Conservation (phyloP, 2,888 invertebrate species). For the Baccha elongata region DNA sequence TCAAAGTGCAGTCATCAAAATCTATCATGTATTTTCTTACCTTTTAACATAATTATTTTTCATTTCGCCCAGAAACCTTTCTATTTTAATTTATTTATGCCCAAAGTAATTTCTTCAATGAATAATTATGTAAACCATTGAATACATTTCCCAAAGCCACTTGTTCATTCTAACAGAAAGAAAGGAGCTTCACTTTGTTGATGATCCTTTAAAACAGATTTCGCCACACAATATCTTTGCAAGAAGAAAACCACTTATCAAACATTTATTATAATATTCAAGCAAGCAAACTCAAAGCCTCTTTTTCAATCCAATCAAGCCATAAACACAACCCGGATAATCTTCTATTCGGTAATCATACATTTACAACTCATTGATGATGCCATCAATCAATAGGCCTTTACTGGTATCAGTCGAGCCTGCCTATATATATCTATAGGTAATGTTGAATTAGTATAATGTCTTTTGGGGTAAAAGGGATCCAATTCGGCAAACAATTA, state of each 20-base stretch:
- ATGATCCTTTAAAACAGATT: conserved; percentile 22
- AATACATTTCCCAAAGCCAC: background rate
- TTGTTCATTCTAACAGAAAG: background rate
- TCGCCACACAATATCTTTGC: conserved; percentile 26
- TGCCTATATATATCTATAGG: no score
- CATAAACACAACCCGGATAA: conserved; percentile 64
- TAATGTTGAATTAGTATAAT: background rate
- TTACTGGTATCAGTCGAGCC: background rate
- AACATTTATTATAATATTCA: conserved; percentile 38
- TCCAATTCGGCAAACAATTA: conserved; percentile 56
- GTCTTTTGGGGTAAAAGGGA: conserved; percentile 19
- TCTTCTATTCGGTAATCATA: conserved; percentile 60
- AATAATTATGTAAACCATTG: background rate
- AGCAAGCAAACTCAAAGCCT: conserved; percentile 48
- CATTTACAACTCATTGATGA: conserved; percentile 42
- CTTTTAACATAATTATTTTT: no score
- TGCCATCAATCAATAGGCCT: conserved; percentile 48
- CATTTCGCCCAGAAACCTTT: background rate
- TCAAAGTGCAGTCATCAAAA: no score
- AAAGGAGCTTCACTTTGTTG: background rate
- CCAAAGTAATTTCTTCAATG: background rate
- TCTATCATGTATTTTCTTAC: no score
- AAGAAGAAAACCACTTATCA: conserved; percentile 40
- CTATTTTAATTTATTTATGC: background rate
- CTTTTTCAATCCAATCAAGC: conserved; percentile 43